These are phyloP conservation scores for Calvadosia cruxmelitensis DNA, from an alignment of 30 jellyfish, hydroid and myxozoan species.

Conservation along the genomic window DNA sequence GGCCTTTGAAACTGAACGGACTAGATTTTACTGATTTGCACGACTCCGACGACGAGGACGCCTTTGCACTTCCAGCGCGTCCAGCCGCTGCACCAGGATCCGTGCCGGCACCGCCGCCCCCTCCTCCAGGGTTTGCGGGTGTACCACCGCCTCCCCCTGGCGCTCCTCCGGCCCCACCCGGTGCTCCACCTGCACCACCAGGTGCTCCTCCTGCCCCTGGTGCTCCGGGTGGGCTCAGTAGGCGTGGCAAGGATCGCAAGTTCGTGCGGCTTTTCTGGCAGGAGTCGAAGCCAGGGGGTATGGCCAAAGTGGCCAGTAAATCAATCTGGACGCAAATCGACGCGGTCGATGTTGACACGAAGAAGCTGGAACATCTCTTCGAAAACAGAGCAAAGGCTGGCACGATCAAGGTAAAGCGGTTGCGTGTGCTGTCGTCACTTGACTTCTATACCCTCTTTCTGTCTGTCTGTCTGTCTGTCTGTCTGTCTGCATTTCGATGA, in stretches of 20 bases:
- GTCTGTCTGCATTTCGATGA: too few relatives aligned
- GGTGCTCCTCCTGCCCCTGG: conserved; percentile 35
- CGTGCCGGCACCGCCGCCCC: conserved; percentile 68
- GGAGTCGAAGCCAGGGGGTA: conserved; percentile 60
- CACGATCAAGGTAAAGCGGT: conserved; percentile 35
- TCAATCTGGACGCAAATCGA: conserved; percentile 78
- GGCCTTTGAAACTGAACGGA: conserved; percentile 65
- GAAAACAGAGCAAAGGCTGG: conserved; percentile 81
- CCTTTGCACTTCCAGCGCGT: conserved; percentile 36
- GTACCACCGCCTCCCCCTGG: conserved; percentile 57
- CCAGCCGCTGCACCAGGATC: conserved; percentile 20
- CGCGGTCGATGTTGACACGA: conserved; percentile 84
- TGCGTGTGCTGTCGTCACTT: not conserved
- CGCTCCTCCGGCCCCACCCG: conserved; percentile 63
- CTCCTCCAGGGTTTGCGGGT: conserved; percentile 70
- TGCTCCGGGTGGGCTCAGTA: conserved; percentile 15
- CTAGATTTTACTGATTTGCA: conserved; percentile 86
- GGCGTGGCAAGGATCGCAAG: conserved; percentile 63
- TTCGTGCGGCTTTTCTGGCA: conserved; percentile 94
- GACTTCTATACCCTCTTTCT: not conserved
- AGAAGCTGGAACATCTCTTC: conserved; percentile 90
- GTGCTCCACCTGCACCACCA: conserved; percentile 71
- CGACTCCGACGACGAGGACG: conserved; percentile 86
- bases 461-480: too few relatives aligned
- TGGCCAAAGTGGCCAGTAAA: conserved; percentile 35